Base-by-base conservation (phyloP, 2,888 invertebrate species). In the Xylophagus ater region DNA sequence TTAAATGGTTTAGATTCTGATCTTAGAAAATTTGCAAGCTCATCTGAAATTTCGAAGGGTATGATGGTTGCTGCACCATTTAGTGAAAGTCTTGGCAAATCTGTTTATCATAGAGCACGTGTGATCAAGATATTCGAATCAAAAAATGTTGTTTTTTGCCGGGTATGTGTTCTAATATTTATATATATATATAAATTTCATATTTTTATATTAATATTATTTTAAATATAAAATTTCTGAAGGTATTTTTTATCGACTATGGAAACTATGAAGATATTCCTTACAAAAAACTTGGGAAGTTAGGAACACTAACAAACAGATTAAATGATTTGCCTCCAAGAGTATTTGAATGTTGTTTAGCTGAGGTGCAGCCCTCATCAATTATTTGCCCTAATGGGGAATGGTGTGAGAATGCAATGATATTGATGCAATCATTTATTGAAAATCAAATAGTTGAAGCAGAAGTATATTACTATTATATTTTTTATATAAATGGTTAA, bases 211-310 rank as follows among this genome's bases (percentile, higher is more conserved):
- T 12, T 26, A 26, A 12, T 2, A 6, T 5, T 13, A 26, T 26
- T 14, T 4, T 19, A 18, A 18, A 18, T 9, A 6, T 30, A 18
- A n/a, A n/a, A n/a, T 43, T 31, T 32, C 54, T 56, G 19, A 58
- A 81, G 74, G 74, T 89, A 4, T 68, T 74, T 36, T 88, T 80
- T 57, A 74, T 90, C 35, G 92, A 93, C 65, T 81, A 73, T 59
- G 92, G 92, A 12, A 74, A 76, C 49, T 65, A 58, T 13, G 70
- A 63, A 0, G 60, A 65, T 28, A 62, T 80, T 21, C 53, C 57
- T 36, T 47, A 56, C 35, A 53, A 62, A 34, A 67, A 69, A 41
- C 48, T 80, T 26, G 69, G 68, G 36, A 54, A 61, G 2, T 51
- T 71, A 29, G 49, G 56, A 1, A 41, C 42, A 4, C 45, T 46